Conservation (phyloP, 2,113 vertebrate genomes). For the Brachyistius frenatus region DNA sequence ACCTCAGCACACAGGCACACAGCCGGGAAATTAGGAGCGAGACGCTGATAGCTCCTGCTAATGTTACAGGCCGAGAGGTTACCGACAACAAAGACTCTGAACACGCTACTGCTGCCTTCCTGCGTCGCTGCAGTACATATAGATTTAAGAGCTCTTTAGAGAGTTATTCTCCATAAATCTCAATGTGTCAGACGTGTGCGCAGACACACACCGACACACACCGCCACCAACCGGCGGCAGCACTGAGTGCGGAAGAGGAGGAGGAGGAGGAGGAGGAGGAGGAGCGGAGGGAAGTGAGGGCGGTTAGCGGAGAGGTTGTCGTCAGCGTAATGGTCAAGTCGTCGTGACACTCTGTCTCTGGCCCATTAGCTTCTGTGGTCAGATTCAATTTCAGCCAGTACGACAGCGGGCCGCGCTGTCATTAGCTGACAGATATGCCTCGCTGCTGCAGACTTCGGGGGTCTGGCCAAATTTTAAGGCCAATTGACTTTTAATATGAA, state of each 20-base stretch:
- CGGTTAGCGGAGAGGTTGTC: conserved; percentile 55
- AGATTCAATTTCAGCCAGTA: conserved; percentile 83
- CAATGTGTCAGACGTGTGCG: conserved; percentile 12
- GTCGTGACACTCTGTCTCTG: conserved; percentile 72
- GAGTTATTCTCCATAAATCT: conserved; percentile 17
- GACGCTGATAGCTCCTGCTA: conserved; percentile 66
- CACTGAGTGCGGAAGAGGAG: not conserved
- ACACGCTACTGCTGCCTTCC: not conserved
- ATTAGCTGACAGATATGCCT: conserved; percentile 77
- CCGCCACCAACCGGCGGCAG: not conserved
- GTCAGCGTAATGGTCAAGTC: conserved; percentile 80
- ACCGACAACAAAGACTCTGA: conserved; percentile 8
- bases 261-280: not conserved
- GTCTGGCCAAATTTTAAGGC: conserved; percentile 85
- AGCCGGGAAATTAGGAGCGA: conserved; percentile 83
- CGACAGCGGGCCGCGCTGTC: conserved; percentile 67
- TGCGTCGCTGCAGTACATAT: not conserved
- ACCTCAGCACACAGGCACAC: conserved; percentile 81
- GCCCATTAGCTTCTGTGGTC: conserved; percentile 82
- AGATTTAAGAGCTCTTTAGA: conserved; percentile 13
- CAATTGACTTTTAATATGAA: conserved; percentile 88
- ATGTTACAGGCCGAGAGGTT: conserved; percentile 58
- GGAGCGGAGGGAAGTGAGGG: not conserved
- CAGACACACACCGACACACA: not conserved
- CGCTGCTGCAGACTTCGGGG: conserved; percentile 76